Evolutionary conservation across 2,113 vertebrate genomes (phyloP).

Genomic region (Microcebus tavaratra): DNA sequence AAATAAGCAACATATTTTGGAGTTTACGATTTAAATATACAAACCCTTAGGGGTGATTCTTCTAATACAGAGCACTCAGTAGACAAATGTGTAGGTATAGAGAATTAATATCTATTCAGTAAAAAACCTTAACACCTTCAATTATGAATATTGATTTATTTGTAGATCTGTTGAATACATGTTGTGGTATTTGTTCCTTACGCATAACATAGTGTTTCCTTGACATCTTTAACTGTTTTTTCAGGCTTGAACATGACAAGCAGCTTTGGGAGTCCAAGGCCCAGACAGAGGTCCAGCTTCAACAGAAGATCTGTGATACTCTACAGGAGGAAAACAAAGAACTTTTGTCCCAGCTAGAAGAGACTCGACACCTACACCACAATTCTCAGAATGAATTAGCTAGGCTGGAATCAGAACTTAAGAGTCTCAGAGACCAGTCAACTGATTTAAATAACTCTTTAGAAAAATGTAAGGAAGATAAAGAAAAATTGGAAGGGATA

Average conservation of each 20-base stretch:
- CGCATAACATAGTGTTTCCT: constrained; percentile 2
- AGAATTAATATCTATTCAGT: not conserved
- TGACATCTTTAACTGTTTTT: constrained; percentile 24
- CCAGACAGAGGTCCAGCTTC: constrained; percentile 83
- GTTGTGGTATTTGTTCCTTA: not conserved
- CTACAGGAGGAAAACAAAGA: constrained; percentile 85
- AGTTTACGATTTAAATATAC: constrained; percentile 40
- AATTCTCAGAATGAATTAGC: constrained; percentile 80
- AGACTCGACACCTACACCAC: constrained; percentile 79
- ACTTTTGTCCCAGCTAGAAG: constrained; percentile 82
- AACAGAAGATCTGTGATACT: constrained; percentile 79
- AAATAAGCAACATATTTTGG: constrained; percentile 36
- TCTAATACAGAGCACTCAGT: not conserved
- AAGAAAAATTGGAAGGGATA: constrained; percentile 79
- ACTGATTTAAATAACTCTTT: constrained; percentile 88
- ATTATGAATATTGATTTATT: constrained; percentile 32
- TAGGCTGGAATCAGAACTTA: constrained; percentile 85
- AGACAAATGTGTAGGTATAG: not conserved
- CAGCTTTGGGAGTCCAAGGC: constrained; percentile 84
- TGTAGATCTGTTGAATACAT: not conserved
- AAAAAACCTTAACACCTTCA: not conserved
- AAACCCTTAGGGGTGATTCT: not conserved
- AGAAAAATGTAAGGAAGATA: constrained; percentile 82
- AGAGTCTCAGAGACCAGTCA: constrained; percentile 82
- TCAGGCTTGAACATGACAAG: constrained; percentile 88